Base-by-base conservation (phyloP, 2,113 vertebrate species). In the Nanorana parkeri region DNA sequence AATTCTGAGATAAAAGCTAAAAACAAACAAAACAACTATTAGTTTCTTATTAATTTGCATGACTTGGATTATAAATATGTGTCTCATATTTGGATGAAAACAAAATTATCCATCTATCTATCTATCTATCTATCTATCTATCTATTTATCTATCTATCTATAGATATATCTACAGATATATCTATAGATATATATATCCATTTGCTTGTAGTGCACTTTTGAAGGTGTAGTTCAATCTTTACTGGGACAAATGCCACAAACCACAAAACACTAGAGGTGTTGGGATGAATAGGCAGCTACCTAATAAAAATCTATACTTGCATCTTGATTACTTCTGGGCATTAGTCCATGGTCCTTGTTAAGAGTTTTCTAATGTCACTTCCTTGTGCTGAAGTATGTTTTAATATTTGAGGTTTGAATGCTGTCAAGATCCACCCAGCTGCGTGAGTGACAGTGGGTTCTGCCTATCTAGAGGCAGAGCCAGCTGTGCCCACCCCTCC, bases 301-400 rank as follows among this genome's bases (percentile, higher is more conserved):
- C 73, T 47, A 28, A 15, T 41, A 23, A 24, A 63, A 54, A 63
- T 61, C 58, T 24, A 76, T 52, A 63, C 60, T 28, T 24, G 28
- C 58, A 61, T 75, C 32, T 36, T 64, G 29, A 63, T 76, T n/a
- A 60, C 21, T 41, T 51, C 76, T 78, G 76, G 76, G 63, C 60
- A 78, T 26, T 28, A 66, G 76, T 78, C 76, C 60, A 66, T 55
- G 19, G 60, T n/a, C 24, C 26, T 66, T 47, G 36, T 63, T 54
- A 51, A 66, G 26, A 54, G 23, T 52, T 41, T 54, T 26, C 24
- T 16, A 66, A 28, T 52, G 63, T 78, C 60, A n/a, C 23, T 78
- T 28, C 17, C 74, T 63, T 41, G 73, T 41, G 20, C 58, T 63
- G 73, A 76, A 61, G 16, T 63, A 77, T 21, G 41, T 77, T 77